Evolutionary conservation across 2,113 vertebrate genomes (phyloP), one percentile per base, ranked within the genome.

Genomic region (Tupaia tana): DNA sequence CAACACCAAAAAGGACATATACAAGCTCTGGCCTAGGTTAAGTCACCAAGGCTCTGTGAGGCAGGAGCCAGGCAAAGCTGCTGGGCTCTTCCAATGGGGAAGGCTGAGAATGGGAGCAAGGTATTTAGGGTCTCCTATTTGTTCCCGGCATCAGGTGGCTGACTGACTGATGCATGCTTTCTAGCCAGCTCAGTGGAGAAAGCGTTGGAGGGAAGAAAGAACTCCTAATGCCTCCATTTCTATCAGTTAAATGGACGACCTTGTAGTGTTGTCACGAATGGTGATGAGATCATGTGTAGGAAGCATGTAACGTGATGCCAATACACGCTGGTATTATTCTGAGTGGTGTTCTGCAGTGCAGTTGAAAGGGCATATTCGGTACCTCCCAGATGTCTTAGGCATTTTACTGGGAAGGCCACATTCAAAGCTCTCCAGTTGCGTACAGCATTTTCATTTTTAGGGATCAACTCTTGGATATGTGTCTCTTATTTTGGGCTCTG

Each of bases 301-400:
- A 71, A 69, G 16, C 34, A 6, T 1, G 56, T 18, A 31, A 27
- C 20, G 1, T 3, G 1, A 14, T 4, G 20, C 19, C 0, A 5
- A 18, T 31, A 56, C 9, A 6, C 4, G 64, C 15, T 56, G 16
- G 19, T 24, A 4, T 52, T 43, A 6, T 34, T 79, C 2, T 43
- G 31, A 4, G 43, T 74, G 27, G 67, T 27, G 1, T 5, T 71
- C 70, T 19, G 4, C 14, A 8, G 18, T 15, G 24, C 43, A 43
- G 43, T 43, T 43, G 43, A 43, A 43, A 43, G 43, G 43, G 43
- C 6, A 43, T 43, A 43, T 43, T 43, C 43, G 43, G 43, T 43
- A 43, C 43, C 43, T 43, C 43, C 43, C 43, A 43, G 43, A 43
- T 43, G 43, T 43, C 43, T 43, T 43, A 43, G 43, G 43, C 43